phyloP scores from a whole-genome alignment of 2,797 vertebrate species.

The Tokudaia muenninki region DNA sequence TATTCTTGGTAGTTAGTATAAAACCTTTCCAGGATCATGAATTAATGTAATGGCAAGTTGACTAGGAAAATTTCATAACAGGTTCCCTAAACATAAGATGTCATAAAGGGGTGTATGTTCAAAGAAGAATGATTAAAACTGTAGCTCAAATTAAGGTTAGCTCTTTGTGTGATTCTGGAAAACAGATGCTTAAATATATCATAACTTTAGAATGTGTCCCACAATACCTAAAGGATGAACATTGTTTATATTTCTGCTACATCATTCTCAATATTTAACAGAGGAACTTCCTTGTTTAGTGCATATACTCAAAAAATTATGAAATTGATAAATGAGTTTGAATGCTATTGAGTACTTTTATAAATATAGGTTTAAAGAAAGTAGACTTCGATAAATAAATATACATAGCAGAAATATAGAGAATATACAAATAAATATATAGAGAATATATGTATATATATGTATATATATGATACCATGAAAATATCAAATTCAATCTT shows the following conservation, averaged over 20 bases:
- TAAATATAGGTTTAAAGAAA: slow-evolving; percentile 3
- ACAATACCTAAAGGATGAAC: neutral
- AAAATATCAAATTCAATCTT: neutral
- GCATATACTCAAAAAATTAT: neutral
- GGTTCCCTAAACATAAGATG: neutral
- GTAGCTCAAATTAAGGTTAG: neutral
- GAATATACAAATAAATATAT: neutral
- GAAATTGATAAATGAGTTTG: neutral
- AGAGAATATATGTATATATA: neutral
- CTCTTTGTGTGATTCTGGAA: slow-evolving; percentile 23
- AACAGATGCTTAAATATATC: neutral
- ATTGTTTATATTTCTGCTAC: neutral
- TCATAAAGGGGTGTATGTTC: neutral
- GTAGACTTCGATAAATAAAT: neutral
- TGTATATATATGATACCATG: neutral
- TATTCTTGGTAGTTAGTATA: neutral
- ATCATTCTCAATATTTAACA: neutral
- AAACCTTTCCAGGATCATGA: neutral
- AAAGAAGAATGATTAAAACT: neutral
- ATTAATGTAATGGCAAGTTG: neutral
- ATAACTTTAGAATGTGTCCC: neutral
- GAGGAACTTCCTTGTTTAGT: neutral
- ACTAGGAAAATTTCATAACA: neutral
- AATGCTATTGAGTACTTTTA: neutral
- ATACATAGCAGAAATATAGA: neutral